A percentile compares a stretch with the other conserved stretches of the same genome.
phyloP scores from a whole-genome alignment of 2,888 invertebrate species.

The Hypolimnas misippus region DNA sequence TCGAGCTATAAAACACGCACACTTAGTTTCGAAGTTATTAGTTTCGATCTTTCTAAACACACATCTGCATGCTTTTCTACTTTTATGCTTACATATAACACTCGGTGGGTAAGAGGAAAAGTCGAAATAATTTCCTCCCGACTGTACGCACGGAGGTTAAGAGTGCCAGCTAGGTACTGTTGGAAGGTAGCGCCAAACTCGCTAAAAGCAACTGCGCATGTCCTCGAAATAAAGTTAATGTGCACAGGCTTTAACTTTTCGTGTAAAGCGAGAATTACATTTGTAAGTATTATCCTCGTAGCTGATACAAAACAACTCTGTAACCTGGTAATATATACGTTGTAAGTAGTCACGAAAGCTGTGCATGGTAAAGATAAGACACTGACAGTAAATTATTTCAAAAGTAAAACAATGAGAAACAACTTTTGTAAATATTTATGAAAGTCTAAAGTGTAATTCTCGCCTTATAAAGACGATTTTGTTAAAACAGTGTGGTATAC shows the following conservation, averaged over 20 bases:
- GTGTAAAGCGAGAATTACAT: no score
- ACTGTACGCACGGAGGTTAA: constrained; percentile 55
- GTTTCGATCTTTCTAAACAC: constrained; percentile 67
- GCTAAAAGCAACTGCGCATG: constrained; percentile 60
- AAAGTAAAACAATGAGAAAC: no score
- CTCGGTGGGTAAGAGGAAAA: constrained; percentile 54
- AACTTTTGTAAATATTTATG: no score
- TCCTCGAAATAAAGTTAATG: constrained; percentile 46
- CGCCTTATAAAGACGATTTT: constrained; percentile 10
- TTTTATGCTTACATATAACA: constrained; percentile 79
- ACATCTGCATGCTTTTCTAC: constrained; percentile 74
- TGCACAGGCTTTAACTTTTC: constrained; percentile 41
- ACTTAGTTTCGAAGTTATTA: constrained; percentile 63
- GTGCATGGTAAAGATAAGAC: no score
- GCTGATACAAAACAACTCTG: no score
- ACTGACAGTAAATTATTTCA: no score
- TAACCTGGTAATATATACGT: no score
- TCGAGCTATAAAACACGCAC: constrained; percentile 58
- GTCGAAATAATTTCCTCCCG: constrained; percentile 53
- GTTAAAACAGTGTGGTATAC: not conserved
- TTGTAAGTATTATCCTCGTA: not conserved
- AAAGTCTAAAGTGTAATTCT: no score
- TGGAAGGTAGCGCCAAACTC: constrained; percentile 46
- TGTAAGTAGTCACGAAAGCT: no score
- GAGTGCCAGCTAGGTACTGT: constrained; percentile 66